A percentile compares a stretch with the other conserved stretches of the same genome.
Conservation (phyloP, 92 coral and sea anemone species). For the Bergia sp. region DNA sequence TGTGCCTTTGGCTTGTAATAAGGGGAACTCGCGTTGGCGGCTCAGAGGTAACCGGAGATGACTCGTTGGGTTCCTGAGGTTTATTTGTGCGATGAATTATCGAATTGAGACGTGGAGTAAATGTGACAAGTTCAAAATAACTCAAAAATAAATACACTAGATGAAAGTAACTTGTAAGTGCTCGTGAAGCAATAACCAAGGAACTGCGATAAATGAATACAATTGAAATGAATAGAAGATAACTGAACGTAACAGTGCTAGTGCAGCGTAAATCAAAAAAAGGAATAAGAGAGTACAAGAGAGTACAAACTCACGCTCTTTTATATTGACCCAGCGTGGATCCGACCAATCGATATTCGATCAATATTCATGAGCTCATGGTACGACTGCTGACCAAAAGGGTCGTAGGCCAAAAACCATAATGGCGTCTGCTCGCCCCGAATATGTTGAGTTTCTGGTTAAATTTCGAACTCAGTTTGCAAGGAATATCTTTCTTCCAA, state of each 20-base stretch:
- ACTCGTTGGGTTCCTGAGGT: neutral
- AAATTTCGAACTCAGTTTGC: neutral
- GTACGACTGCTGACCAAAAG: conserved; percentile 18
- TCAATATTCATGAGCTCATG: neutral
- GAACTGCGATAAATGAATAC: neutral
- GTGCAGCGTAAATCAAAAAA: neutral
- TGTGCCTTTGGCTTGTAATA: too few species aligned
- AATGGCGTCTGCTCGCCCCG: conserved; percentile 3
- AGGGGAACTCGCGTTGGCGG: conserved; percentile 9
- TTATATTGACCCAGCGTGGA: neutral
- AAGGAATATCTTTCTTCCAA: neutral
- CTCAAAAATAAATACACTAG: neutral
- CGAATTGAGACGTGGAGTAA: neutral
- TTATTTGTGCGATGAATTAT: neutral
- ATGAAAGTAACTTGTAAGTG: neutral
- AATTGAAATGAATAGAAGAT: neutral
- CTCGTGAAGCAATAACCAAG: neutral
- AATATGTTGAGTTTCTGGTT: neutral
- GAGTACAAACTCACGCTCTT: too few species aligned
- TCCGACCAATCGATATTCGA: conserved; percentile 3
- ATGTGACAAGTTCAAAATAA: neutral
- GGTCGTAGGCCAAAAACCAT: neutral
- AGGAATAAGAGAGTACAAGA: neutral
- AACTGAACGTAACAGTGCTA: conserved; percentile 18
- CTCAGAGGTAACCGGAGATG: neutral